phyloP scores from a whole-genome alignment of 2,113 vertebrate genomes.

The Chauna torquata region DNA sequence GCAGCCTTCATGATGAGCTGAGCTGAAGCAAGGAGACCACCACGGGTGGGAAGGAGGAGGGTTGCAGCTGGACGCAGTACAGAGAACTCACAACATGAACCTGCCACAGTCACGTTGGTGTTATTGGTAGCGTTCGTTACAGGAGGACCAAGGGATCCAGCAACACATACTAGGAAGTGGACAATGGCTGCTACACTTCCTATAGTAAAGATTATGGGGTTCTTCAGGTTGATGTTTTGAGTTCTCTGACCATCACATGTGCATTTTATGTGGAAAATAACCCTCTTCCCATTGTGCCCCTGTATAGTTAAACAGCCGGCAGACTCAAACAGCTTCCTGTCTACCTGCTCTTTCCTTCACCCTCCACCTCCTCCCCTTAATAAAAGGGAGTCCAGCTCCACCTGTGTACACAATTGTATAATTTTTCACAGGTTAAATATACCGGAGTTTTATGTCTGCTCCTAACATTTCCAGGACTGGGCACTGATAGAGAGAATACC shows the following conservation, averaged over 20 bases:
- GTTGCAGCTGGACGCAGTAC: background rate
- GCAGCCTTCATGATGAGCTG: background rate
- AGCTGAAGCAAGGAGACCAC: background rate
- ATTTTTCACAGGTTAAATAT: background rate
- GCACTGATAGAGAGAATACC: background rate
- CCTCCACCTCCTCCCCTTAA: background rate
- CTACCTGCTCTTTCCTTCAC: background rate
- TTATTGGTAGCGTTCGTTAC: background rate
- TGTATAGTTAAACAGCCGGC: background rate
- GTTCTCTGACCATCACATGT: background rate
- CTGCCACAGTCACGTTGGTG: accelerated
- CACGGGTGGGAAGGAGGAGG: background rate
- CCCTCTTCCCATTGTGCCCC: background rate
- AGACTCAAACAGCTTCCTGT: background rate
- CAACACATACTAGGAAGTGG: background rate
- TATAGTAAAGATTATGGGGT: background rate
- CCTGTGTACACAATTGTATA: background rate
- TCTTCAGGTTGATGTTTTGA: background rate
- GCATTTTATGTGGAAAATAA: background rate
- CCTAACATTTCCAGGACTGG: background rate
- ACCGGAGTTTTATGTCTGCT: background rate
- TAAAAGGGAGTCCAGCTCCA: background rate
- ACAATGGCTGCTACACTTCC: background rate
- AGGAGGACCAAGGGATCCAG: background rate
- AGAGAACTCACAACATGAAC: background rate